These are phyloP conservation scores for Chitala chitala DNA, from an alignment of 2,113 vertebrate species.

Conservation along the genomic window DNA sequence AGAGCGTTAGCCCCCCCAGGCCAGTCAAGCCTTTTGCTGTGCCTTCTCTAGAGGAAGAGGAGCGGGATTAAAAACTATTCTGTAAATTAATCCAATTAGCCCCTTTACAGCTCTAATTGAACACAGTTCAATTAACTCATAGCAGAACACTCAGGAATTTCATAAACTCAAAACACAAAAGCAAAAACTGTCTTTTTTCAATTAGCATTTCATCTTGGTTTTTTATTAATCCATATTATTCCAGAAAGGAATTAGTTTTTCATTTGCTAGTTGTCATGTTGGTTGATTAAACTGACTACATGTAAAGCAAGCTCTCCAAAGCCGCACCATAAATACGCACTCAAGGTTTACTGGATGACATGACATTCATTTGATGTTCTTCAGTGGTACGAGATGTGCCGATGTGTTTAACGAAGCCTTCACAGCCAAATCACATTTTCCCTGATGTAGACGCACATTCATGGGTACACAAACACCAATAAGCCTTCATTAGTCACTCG, in stretches of 20 bases:
- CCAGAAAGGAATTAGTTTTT: background rate
- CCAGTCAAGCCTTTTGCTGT: background rate
- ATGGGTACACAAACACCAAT: too few relatives aligned
- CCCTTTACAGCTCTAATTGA: constrained; percentile 16
- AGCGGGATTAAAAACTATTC: constrained; percentile 18
- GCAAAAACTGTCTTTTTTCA: background rate
- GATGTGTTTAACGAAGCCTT: too few relatives aligned
- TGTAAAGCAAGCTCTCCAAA: too few relatives aligned
- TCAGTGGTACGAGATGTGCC: too few relatives aligned
- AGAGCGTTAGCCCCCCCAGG: too few relatives aligned
- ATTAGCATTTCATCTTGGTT: constrained; percentile 9
- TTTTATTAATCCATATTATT: background rate
- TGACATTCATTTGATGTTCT: too few relatives aligned
- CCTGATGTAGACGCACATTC: too few relatives aligned
- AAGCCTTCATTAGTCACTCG: too few relatives aligned
- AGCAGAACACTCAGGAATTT: constrained; percentile 6
- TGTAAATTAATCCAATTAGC: constrained; percentile 24
- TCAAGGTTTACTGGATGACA: too few relatives aligned
- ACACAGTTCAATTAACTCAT: constrained; percentile 1
- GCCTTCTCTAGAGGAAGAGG: constrained; percentile 6
- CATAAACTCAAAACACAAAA: background rate
- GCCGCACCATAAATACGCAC: too few relatives aligned
- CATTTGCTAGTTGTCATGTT: background rate
- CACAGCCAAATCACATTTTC: too few relatives aligned
- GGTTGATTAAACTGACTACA: constrained; percentile 1